These are phyloP conservation scores for Anhinga anhinga DNA, from an alignment of 2,113 vertebrate species.

Conservation along the genomic window DNA sequence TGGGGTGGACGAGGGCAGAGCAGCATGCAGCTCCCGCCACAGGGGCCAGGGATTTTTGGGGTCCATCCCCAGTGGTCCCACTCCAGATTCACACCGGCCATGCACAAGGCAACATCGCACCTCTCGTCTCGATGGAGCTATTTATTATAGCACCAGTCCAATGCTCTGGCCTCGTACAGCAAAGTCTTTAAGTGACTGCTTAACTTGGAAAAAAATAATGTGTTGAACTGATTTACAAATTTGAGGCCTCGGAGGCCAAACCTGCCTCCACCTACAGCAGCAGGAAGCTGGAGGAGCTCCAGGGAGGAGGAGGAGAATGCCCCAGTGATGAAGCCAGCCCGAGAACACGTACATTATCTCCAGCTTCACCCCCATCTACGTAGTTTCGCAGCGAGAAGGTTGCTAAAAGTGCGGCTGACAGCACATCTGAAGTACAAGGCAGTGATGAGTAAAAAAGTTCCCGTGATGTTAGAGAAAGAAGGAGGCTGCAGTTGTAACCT, in stretches of 20 bases:
- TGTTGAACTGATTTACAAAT: neutral
- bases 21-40: rapidly evolving
- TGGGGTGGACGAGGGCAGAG: neutral
- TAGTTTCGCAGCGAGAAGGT: rapidly evolving
- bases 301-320: neutral
- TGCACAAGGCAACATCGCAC: rapidly evolving
- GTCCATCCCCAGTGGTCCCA: neutral
- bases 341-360: rapidly evolving
- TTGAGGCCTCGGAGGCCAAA: neutral
- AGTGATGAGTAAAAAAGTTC: neutral
- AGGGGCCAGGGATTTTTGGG: rapidly evolving
- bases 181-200: neutral
- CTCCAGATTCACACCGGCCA: neutral
- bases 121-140: rapidly evolving
- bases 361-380: neutral
- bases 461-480: neutral
- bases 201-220: neutral
- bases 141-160: rapidly evolving
- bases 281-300: neutral
- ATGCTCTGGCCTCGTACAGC: neutral
- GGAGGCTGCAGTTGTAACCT: neutral
- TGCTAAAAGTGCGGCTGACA: neutral
- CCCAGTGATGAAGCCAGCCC: neutral
- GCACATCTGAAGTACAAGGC: neutral
- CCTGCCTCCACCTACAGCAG: neutral